Evolutionary conservation across 2,888 invertebrate species (phyloP).

Genomic region (Auanema freiburgensis): DNA sequence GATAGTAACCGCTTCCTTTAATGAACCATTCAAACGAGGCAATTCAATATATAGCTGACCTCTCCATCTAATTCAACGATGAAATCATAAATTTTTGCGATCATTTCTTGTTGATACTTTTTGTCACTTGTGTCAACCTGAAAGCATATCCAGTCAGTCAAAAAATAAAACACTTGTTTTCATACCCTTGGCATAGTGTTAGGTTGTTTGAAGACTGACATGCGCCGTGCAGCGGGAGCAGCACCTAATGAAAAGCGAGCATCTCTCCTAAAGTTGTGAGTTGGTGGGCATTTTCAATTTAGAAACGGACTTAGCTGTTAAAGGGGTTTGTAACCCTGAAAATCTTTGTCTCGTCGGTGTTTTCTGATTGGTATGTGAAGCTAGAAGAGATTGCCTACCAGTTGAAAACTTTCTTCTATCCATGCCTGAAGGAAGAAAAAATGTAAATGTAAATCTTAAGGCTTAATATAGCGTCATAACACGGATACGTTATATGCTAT

Average conservation of each 20-base stretch:
- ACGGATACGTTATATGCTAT: too few species aligned
- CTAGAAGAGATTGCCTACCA: constrained; percentile 1
- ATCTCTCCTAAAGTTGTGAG: too few species aligned
- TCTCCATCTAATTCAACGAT: constrained; percentile 11
- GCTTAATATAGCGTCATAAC: too few species aligned
- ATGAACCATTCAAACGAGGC: background rate
- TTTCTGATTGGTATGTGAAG: constrained; percentile 5
- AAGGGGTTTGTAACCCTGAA: too few species aligned
- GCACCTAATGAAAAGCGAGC: too few species aligned
- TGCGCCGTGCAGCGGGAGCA: too few species aligned
- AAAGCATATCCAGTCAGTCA: background rate
- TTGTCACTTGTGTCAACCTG: constrained; percentile 17
- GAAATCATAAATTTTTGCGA: constrained; percentile 15
- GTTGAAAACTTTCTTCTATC: background rate
- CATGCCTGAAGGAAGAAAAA: background rate
- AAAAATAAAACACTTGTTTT: too few species aligned
- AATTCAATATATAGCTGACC: background rate
- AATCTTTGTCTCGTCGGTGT: constrained; percentile 12
- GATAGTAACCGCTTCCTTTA: constrained; percentile 3
- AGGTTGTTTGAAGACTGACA: too few species aligned
- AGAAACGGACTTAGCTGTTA: too few species aligned
- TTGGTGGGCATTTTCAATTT: too few species aligned
- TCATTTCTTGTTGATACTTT: background rate
- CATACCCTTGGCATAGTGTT: too few species aligned
- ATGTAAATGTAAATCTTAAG: too few species aligned